These are phyloP conservation scores for Phenacoccus solenopsis DNA, from an alignment of 1,140 invertebrate species.

Conservation along the genomic window DNA sequence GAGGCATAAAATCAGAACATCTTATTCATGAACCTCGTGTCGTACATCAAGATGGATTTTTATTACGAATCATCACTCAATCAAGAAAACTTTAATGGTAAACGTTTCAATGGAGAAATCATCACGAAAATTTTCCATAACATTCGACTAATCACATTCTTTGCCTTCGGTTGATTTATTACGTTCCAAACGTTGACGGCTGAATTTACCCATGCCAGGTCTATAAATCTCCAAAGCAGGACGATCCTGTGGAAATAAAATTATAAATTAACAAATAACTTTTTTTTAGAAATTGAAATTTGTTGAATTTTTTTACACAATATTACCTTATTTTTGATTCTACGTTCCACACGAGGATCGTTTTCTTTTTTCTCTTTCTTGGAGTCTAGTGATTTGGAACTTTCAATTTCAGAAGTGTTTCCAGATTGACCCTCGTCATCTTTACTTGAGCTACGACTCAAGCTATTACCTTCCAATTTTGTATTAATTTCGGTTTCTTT, in stretches of 20 bases:
- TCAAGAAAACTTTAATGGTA: background rate
- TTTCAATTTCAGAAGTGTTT: background rate
- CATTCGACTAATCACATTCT: background rate
- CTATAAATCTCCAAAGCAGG: slow-evolving; percentile 57
- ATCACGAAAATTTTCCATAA: background rate
- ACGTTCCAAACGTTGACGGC: slow-evolving; percentile 26
- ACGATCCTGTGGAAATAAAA: slow-evolving; percentile 44
- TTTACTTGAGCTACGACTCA: background rate
- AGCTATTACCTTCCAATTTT: background rate
- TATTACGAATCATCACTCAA: too few relatives aligned
- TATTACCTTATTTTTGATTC: slow-evolving; percentile 51
- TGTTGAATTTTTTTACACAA: slow-evolving; percentile 11
- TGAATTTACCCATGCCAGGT: slow-evolving; percentile 58
- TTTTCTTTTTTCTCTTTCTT: slow-evolving; percentile 38
- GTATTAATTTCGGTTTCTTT: slow-evolving; percentile 21
- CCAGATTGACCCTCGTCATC: slow-evolving; percentile 2
- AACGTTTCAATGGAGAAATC: background rate
- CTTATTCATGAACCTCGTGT: too few relatives aligned
- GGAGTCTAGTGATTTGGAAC: slow-evolving; percentile 23
- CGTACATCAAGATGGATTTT: too few relatives aligned
- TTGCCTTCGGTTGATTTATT: background rate
- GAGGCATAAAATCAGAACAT: too few relatives aligned
- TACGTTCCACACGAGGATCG: slow-evolving; percentile 45
- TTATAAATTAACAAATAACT: background rate
- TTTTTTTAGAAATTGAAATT: background rate